phyloP scores from a whole-genome alignment of 2,797 vertebrate genomes.

The Crenichthys baileyi region DNA sequence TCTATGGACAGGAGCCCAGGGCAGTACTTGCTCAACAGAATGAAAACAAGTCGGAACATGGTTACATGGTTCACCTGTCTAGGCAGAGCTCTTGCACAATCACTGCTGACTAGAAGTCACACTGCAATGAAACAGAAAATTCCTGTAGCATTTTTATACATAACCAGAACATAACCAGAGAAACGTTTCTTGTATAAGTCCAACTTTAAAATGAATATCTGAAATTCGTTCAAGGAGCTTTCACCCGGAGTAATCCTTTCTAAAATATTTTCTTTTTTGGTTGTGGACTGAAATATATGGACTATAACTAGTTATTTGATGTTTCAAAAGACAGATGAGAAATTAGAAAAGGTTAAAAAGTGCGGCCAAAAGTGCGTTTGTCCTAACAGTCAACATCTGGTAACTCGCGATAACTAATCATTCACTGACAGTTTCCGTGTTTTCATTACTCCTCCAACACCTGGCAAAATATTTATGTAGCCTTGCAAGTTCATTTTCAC shows the following conservation, averaged over 20 bases:
- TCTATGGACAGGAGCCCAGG: slow-evolving; percentile 47
- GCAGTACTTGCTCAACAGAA: slow-evolving; percentile 60
- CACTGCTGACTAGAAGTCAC: slow-evolving; percentile 27
- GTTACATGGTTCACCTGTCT: slow-evolving; percentile 69
- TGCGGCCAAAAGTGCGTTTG: not conserved
- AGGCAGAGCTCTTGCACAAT: slow-evolving; percentile 65
- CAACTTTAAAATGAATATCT: not conserved
- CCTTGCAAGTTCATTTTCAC: not conserved
- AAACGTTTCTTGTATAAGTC: not conserved
- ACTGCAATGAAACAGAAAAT: not conserved
- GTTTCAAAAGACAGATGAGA: not conserved
- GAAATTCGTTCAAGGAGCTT: not conserved
- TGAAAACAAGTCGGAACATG: slow-evolving; percentile 69
- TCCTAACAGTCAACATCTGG: slow-evolving; percentile 5
- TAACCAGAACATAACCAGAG: not conserved
- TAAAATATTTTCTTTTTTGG: not conserved
- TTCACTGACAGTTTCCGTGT: not conserved
- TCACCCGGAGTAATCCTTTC: not conserved
- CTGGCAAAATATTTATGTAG: slow-evolving; percentile 15
- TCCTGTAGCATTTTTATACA: not conserved
- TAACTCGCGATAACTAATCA: slow-evolving; percentile 1
- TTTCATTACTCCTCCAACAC: slow-evolving; percentile 1
- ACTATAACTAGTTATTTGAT: not conserved
- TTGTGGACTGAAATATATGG: not conserved
- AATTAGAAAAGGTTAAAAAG: slow-evolving; percentile 3